Evolutionary conservation across 1,140 invertebrate genomes (phyloP).

Genomic region (Tetramorium alpestre): DNA sequence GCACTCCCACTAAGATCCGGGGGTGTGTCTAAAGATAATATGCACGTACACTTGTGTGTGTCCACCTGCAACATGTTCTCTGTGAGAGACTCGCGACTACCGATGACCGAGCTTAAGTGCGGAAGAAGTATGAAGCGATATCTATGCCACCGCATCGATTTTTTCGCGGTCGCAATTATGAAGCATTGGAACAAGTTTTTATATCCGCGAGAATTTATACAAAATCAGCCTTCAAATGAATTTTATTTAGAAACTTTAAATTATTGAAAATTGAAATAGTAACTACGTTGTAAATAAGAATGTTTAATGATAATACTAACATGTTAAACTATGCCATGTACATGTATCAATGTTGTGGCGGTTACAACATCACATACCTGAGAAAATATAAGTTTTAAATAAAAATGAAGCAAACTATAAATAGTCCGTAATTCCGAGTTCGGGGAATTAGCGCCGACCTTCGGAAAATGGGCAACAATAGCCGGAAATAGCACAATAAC

Average conservation of each 20-base stretch:
- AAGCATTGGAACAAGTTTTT: not conserved
- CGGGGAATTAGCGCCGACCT: too few species aligned
- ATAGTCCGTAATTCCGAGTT: too few species aligned
- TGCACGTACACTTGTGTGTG: constrained; percentile 61
- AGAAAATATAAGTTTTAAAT: too few species aligned
- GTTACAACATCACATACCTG: too few species aligned
- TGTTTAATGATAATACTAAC: not conserved
- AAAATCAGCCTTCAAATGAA: not conserved
- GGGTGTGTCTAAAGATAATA: constrained; percentile 77
- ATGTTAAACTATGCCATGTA: not conserved
- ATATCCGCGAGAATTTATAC: constrained; percentile 12
- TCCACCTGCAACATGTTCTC: constrained; percentile 52
- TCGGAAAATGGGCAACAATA: too few species aligned
- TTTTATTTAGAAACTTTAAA: not conserved
- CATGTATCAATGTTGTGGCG: not conserved
- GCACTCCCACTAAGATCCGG: constrained; percentile 8
- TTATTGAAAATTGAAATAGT: not conserved
- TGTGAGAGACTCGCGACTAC: constrained; percentile 1
- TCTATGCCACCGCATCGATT: constrained; percentile 11
- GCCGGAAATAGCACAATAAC: too few species aligned
- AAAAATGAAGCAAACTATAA: too few species aligned
- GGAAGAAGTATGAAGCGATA: constrained; percentile 44
- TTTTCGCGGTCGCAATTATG: not conserved
- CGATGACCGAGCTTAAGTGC: constrained; percentile 11
- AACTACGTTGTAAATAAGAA: not conserved